Evolutionary conservation across 2,888 invertebrate genomes (phyloP), one percentile per base, ranked within the genome.

Genomic region (Pristionchus mayeri): DNA sequence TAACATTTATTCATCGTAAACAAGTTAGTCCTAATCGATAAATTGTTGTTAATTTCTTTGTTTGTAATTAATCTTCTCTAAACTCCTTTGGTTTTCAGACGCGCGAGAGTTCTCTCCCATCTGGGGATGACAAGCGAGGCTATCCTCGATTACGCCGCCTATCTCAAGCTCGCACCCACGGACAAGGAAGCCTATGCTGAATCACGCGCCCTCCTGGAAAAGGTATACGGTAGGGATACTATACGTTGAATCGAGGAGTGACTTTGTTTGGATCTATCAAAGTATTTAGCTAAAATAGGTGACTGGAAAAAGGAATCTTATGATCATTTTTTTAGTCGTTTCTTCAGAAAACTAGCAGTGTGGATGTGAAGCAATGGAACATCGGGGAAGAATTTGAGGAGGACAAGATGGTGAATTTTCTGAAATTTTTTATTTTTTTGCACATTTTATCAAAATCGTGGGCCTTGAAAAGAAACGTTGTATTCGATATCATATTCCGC

Each of bases 51-150:
- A n/a, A n/a, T n/a, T n/a, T n/a, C n/a, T n/a, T n/a, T n/a, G n/a
- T n/a, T n/a, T n/a, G n/a, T n/a, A n/a, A n/a, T n/a, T n/a, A n/a
- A n/a, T n/a, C n/a, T n/a, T n/a, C n/a, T n/a, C n/a, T n/a, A n/a
- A n/a, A n/a, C n/a, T n/a, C n/a, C n/a, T n/a, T n/a, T n/a, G n/a
- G n/a, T 0, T 71, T 86, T 75, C 63, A 87, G 89, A 80, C 81
- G 89, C 84, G 87, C 88, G 13, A 81, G 84, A 16, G 87, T 87
- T 27, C 85, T 88, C 71, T 86, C 86, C 40, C 60, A 78, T 2
- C 63, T 88, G 44, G 87, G 86, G 54, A 50, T 88, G 60, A 82
- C 54, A n/a, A 11, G 57, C 16, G 80, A 78, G 37, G 44, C 54
- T 0, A 3, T 3, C 3, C 11, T 11, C 21, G 78, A 48, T 50